Evolutionary conservation across 1,140 invertebrate genomes (phyloP), one percentile per base, ranked within the genome.

Genomic region (Cyrtorhinus lividipennis): DNA sequence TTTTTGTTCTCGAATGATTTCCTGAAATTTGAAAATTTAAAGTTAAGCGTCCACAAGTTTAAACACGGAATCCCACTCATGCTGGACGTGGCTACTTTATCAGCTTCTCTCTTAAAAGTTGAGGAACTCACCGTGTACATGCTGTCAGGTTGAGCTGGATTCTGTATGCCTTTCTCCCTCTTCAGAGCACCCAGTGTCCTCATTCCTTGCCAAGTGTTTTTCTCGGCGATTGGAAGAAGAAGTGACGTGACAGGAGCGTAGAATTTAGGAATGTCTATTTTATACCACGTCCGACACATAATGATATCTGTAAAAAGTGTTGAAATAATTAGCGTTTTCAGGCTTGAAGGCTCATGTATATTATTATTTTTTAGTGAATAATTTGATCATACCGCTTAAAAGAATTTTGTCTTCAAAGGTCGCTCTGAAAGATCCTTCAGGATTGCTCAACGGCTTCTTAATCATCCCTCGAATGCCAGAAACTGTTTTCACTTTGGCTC

Each of bases 341-440:
- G 30, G 30, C 30, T 38, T 8, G 30, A 38, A 38, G n/a, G n/a
- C n/a, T n/a, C n/a, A n/a, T n/a, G n/a, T n/a, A n/a, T n/a, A n/a
- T 38, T 15, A 38, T 38, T 38, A 38, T 38, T 38, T 8, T 38
- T 15, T 8, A 38, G 15, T 15, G 15, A 15, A 38, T 8, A 38
- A 58, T 2, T 30, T 59, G 24, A 56, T 71, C 75, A 73, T 72
- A 86, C 84, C 86, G 74, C 92, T 95, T 62, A 91, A 73, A 53
- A 87, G 72, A 63, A 98, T 96, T 78, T 95, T 96, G 73, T 98
- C 95, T 76, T 99, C 95, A 77, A 98, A 99, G 0, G 94, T 96
- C 0, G 93, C 95, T 62, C 95, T 80, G 71, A 96, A 99, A 56
- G 87, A 84, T 0, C 97, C 97, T 71, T 86, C 83, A 0, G 90